These are phyloP conservation scores for Catalaphyllia jardinei DNA, from an alignment of 64 coral and sea anemone genomes.

Conservation along the genomic window DNA sequence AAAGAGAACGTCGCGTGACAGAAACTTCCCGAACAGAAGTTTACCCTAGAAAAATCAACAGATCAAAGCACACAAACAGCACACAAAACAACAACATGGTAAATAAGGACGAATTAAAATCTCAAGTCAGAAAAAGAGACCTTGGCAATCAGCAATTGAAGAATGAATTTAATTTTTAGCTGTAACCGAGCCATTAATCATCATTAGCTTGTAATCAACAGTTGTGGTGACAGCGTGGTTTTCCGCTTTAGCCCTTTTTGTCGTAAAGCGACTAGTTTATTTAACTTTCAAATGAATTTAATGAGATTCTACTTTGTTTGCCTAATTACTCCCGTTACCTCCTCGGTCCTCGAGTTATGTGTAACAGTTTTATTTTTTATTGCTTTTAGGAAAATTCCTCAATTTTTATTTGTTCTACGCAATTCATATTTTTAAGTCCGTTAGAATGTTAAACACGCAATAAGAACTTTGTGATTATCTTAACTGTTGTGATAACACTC, in stretches of 20 bases:
- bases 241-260: not conserved
- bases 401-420: not conserved
- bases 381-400: too few species aligned
- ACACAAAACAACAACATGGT: not conserved
- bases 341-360: too few species aligned
- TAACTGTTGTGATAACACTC: not conserved
- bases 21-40: not conserved
- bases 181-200: not conserved
- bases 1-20: not conserved
- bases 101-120: not conserved
- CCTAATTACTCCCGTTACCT: too few species aligned
- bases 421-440: not conserved
- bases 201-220: not conserved
- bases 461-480: not conserved
- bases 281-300: too few species aligned
- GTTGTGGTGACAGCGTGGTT: too few species aligned
- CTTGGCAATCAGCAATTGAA: not conserved
- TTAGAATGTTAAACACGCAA: not conserved
- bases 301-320: too few species aligned
- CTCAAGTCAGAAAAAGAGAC: not conserved
- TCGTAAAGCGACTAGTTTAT: not conserved
- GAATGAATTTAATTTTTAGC: not conserved
- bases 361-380: too few species aligned
- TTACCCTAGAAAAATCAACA: not conserved
- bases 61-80: not conserved